Base-by-base conservation (phyloP, 2,888 invertebrate species). In the Kuschelorhynchus macadamiae region DNA sequence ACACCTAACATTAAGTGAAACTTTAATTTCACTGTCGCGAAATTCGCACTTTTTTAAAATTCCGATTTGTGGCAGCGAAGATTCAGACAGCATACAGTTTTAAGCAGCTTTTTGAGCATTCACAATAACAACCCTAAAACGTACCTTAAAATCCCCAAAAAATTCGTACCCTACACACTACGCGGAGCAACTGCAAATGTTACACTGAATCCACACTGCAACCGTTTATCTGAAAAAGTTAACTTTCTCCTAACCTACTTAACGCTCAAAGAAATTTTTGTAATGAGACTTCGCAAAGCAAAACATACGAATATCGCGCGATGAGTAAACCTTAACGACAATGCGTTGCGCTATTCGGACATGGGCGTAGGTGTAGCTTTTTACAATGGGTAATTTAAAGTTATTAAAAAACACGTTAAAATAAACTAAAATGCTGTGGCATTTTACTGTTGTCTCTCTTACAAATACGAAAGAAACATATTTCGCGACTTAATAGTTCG, bases 211-310 rank as follows among this genome's bases (percentile, higher is more conserved):
- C 59, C 50, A 25, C 72, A 75, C 74, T 67, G 74, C 75, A 47
- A 72, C 72, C 75, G 79, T 76, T 79, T 79, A 79, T 79, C 77
- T 79, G 80, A 79, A 81, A 82, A 82, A 77, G 80, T 80, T 77
- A 80, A 82, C 82, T 83, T 82, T 80, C 82, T 82, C 81, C 81
- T 81, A 82, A 82, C 83, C 83, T 79, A 83, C 82, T 82, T 83
- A 42, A 59, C 68, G 63, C 63, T 63, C 59, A 63, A 68, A 68
- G 68, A 68, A 68, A 68, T 63, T 68, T 57, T 68, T 41, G 55
- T 68, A 68, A 68, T 57, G 67, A 67, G 57, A 53, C 60, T 49
- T 50, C 30, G 49, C 46, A 18, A 57, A 57, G 44, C 46, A 57
- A 32, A 46, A 16, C 44, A 46, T 57, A 57, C 32, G 42, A 42